Conservation (phyloP, 2,888 invertebrate species). For the Pardosa pseudoannulata region DNA sequence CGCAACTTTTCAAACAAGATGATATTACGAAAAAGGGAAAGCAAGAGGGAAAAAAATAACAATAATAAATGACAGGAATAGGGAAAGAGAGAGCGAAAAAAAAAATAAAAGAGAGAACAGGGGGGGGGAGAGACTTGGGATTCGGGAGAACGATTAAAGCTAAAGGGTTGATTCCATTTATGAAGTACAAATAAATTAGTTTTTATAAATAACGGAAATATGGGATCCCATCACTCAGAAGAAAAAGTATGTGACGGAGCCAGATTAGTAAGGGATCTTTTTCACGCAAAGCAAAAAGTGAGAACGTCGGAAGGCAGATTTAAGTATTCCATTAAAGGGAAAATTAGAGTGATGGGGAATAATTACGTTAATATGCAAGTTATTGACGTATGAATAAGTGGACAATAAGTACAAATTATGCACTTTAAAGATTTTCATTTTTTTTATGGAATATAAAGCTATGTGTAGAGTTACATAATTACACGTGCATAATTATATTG, state of each 20-base stretch:
- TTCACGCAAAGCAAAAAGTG: background rate
- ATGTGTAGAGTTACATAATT: too few species aligned
- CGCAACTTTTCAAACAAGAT: conserved; percentile 67
- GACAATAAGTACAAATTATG: too few species aligned
- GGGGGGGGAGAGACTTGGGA: background rate
- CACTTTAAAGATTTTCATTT: too few species aligned
- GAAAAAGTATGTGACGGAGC: background rate
- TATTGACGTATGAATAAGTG: too few species aligned
- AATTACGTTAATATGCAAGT: too few species aligned
- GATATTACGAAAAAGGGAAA: conserved; percentile 55
- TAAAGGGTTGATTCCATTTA: conserved; percentile 12
- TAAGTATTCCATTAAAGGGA: too few species aligned
- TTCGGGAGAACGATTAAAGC: conserved; percentile 12
- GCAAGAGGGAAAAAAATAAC: conserved; percentile 55
- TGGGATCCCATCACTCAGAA: background rate
- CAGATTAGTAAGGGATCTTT: background rate
- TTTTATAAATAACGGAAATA: background rate
- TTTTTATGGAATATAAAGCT: too few species aligned
- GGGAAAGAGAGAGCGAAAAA: conserved; percentile 22
- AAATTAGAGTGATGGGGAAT: too few species aligned
- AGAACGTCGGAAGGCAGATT: too few species aligned
- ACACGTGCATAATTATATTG: too few species aligned
- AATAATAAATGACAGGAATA: conserved; percentile 57
- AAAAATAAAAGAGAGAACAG: conserved; percentile 25
- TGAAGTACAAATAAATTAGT: conserved; percentile 9